Evolutionary conservation across 2,888 invertebrate species (phyloP).

Genomic region (Teinopalpus imperialis): DNA sequence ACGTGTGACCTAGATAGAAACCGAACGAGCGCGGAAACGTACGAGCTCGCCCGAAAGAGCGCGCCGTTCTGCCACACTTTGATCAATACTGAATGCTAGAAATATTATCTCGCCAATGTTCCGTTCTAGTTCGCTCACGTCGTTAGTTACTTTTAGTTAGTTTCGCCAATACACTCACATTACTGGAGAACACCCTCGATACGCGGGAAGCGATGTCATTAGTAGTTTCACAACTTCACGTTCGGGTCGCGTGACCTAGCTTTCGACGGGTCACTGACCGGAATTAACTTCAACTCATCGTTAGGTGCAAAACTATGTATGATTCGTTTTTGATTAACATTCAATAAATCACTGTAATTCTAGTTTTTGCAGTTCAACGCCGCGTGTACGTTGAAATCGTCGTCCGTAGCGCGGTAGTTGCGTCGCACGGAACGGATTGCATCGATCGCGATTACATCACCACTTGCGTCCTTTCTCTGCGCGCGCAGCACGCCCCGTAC

Average conservation of each 20-base stretch:
- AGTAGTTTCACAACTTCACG: conserved; percentile 38
- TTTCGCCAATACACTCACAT: conserved; percentile 11
- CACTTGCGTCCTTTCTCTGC: conserved; percentile 78
- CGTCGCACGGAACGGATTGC: conserved; percentile 52
- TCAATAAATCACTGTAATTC: neutral
- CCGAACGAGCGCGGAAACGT: conserved; percentile 61
- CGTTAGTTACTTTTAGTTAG: conserved; percentile 26
- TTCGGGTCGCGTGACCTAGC: conserved; percentile 48
- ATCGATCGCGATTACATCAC: conserved; percentile 81
- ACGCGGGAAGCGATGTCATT: conserved; percentile 1
- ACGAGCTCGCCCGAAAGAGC: conserved; percentile 54
- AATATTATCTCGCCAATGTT: conserved; percentile 40
- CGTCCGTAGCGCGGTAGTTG: conserved; percentile 41
- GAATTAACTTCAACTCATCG: conserved; percentile 21
- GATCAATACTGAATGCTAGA: conserved; percentile 56
- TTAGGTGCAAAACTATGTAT: neutral
- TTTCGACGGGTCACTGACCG: conserved; percentile 57
- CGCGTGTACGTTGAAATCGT: conserved; percentile 16
- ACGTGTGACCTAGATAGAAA: conserved; percentile 79
- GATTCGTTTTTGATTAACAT: neutral
- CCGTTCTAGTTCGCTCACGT: conserved; percentile 37
- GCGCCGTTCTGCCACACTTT: conserved; percentile 45
- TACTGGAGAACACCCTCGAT: neutral
- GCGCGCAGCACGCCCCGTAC: conserved; percentile 65
- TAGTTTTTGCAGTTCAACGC: conserved; percentile 11